Conservation (phyloP, 2,113 vertebrate genomes). For the Aplodontia rufa region DNA sequence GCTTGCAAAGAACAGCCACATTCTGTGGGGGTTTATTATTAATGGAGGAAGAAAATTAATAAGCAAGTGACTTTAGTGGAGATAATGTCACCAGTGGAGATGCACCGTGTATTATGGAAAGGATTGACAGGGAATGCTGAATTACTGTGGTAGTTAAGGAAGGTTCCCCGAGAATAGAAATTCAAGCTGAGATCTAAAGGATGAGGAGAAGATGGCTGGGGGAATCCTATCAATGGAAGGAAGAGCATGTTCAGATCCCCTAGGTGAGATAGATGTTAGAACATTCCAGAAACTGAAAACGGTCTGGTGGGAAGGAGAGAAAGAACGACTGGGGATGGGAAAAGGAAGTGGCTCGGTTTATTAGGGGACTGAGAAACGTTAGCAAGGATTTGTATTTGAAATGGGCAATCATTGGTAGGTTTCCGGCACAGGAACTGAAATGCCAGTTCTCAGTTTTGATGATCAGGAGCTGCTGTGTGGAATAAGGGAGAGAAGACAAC, state of each 20-base stretch:
- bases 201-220: not conserved
- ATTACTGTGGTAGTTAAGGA: not conserved
- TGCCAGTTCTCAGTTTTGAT: not conserved
- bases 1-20: not conserved
- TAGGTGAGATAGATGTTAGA: not conserved
- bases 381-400: not conserved
- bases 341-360: not conserved
- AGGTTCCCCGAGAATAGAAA: slow-evolving; percentile 5
- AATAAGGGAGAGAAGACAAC: not conserved
- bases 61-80: not conserved
- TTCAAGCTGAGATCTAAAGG: not conserved
- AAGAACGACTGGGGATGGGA: not conserved
- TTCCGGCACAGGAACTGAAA: not conserved
- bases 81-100: not conserved
- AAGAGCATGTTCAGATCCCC: not conserved
- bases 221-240: not conserved
- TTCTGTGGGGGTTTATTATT: not conserved
- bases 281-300: slow-evolving; percentile 26
- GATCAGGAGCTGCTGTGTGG: not conserved
- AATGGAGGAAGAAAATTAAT: not conserved
- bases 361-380: not conserved
- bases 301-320: not conserved
- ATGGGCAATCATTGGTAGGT: not conserved
- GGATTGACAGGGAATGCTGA: no score
- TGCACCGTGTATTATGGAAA: not conserved